Evolutionary conservation across 2,888 invertebrate genomes (phyloP).

Genomic region (Acanthoscelides obtectus): DNA sequence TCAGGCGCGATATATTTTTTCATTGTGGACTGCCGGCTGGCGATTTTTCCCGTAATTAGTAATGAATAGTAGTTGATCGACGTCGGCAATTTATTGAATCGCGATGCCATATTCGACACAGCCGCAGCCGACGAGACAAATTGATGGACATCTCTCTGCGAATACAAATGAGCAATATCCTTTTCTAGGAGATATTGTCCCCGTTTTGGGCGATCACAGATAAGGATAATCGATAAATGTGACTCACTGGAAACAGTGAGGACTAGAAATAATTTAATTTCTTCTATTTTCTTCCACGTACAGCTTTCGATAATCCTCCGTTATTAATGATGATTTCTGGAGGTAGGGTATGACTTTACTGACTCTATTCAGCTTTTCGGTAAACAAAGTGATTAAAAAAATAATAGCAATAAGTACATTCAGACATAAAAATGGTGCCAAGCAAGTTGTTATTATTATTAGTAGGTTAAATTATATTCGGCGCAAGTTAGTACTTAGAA

Average conservation of each 20-base stretch:
- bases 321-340: too few species aligned
- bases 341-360: too few species aligned
- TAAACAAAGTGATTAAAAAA: too few species aligned
- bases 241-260: not conserved
- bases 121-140: not conserved
- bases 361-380: too few species aligned
- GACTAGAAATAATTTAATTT: too few species aligned
- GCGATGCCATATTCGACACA: not conserved
- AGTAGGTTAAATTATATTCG: too few species aligned
- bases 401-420: too few species aligned
- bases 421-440: too few species aligned
- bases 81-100: not conserved
- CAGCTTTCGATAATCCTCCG: too few species aligned
- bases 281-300: too few species aligned
- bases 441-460: too few species aligned
- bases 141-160: not conserved
- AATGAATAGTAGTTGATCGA: not conserved
- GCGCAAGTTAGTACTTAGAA: too few species aligned
- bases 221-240: not conserved
- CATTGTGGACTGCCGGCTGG: not conserved
- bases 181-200: not conserved
- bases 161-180: not conserved
- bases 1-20: not conserved
- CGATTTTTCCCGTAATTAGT: not conserved
- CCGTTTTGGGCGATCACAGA: not conserved